Percentiles rank a stretch among this genome's conserved stretches.
These are phyloP conservation scores for Eulemur albifrons DNA, from an alignment of 2,797 vertebrate species.

Conservation along the genomic window DNA sequence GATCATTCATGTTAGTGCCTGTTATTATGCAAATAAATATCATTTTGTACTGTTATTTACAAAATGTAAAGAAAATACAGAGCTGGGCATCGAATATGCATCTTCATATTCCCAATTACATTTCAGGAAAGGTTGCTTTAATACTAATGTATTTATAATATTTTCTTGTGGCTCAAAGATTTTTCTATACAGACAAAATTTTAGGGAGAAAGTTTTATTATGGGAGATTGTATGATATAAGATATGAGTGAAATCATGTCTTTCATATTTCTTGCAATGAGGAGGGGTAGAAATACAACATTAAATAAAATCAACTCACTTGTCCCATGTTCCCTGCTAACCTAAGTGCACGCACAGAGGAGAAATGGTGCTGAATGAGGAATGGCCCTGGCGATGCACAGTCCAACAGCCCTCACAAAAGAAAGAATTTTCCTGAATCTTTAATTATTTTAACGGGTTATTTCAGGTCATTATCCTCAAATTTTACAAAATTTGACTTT, in stretches of 20 bases:
- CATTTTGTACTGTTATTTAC: not conserved
- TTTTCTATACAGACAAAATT: not conserved
- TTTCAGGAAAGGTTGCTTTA: not conserved
- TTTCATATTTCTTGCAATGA: not conserved
- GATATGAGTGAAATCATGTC: not conserved
- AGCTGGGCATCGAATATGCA: not conserved
- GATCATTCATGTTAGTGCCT: not conserved
- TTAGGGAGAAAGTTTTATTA: not conserved
- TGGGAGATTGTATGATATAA: not conserved
- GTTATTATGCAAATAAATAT: not conserved
- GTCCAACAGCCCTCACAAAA: not conserved
- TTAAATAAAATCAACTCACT: not conserved
- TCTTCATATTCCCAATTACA: not conserved
- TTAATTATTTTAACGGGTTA: not conserved
- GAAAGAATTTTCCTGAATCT: not conserved
- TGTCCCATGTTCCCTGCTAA: fast-evolving
- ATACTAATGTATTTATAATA: not conserved
- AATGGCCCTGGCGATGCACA: fast-evolving
- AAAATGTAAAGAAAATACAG: not conserved
- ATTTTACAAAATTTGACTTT: not conserved
- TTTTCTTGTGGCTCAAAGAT: not conserved
- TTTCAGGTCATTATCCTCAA: not conserved
- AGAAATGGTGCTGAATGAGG: not conserved
- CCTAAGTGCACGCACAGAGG: not conserved
- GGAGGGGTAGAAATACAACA: not conserved